A percentile compares a stretch with the other conserved stretches of the same genome.
These are phyloP conservation scores for Osmoderma eremita DNA, from an alignment of 2,888 invertebrate species.

Conservation along the genomic window DNA sequence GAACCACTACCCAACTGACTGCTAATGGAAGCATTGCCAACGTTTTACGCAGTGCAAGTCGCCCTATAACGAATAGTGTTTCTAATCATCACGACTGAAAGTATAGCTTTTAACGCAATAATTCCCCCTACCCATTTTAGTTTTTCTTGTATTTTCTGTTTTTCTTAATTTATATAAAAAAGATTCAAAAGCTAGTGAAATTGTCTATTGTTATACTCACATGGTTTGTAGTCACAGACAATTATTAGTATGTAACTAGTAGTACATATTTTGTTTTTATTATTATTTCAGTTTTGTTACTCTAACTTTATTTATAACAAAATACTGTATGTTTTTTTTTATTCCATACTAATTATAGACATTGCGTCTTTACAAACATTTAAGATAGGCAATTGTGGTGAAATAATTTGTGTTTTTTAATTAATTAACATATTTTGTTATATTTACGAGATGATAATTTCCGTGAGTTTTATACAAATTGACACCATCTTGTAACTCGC, in stretches of 20 bases:
- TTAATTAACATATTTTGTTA: no score
- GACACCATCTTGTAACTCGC: no score
- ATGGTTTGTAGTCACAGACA: constrained; percentile 9
- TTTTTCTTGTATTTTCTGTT: constrained; percentile 33
- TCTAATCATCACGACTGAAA: constrained; percentile 59
- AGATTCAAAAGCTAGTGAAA: constrained; percentile 16
- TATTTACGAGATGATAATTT: no score
- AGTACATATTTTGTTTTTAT: constrained; percentile 6
- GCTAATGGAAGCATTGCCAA: constrained; percentile 57
- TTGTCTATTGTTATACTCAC: not conserved
- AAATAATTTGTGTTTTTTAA: no score
- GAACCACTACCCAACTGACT: constrained; percentile 43
- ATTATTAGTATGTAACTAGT: constrained; percentile 15
- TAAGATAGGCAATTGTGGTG: not conserved
- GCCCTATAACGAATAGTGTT: constrained; percentile 58
- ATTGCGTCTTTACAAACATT: not conserved
- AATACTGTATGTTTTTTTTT: not conserved
- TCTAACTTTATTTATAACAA: not conserved
- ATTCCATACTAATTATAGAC: not conserved
- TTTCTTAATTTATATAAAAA: constrained; percentile 17
- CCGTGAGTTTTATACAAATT: no score
- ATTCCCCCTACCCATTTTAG: constrained; percentile 6
- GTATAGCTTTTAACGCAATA: constrained; percentile 11
- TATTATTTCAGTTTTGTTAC: not conserved
- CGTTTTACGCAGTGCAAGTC: constrained; percentile 57